A percentile compares a stretch with the other conserved stretches of the same genome.
phyloP scores from a whole-genome alignment of 2,113 vertebrate species.

The Oceanites oceanicus region DNA sequence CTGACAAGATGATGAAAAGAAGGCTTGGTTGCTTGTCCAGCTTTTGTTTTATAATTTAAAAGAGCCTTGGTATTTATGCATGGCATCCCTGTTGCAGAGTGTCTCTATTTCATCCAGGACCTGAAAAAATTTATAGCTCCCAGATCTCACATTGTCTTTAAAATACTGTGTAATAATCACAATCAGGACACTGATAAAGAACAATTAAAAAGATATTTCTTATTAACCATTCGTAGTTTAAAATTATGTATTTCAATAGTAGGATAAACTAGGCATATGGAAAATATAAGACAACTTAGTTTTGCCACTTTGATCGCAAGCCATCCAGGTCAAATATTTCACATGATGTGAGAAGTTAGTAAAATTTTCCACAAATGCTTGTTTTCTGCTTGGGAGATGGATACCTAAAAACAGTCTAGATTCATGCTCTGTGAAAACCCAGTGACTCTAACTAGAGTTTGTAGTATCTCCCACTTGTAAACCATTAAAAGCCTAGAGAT shows the following conservation, averaged over 20 bases:
- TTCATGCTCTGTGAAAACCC: neutral
- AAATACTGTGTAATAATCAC: neutral
- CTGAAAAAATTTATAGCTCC: neutral
- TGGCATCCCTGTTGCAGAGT: neutral
- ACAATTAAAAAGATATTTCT: neutral
- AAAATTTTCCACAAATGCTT: neutral
- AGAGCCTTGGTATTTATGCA: constrained; percentile 25
- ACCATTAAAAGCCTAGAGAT: neutral
- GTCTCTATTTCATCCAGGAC: constrained; percentile 6
- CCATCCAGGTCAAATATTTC: neutral
- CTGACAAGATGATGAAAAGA: constrained; percentile 36
- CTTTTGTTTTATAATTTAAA: constrained; percentile 55
- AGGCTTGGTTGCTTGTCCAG: neutral
- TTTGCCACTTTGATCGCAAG: neutral
- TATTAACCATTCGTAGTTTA: neutral
- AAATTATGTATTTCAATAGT: neutral
- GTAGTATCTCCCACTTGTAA: neutral
- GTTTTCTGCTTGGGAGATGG: neutral
- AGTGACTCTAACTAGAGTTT: neutral
- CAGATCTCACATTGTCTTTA: neutral
- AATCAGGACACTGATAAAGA: neutral
- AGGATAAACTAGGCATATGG: neutral
- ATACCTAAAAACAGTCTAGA: neutral
- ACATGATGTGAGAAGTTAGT: neutral
- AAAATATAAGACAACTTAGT: neutral